Conservation (phyloP, 1,140 invertebrate species). For the Drosophila tani region DNA sequence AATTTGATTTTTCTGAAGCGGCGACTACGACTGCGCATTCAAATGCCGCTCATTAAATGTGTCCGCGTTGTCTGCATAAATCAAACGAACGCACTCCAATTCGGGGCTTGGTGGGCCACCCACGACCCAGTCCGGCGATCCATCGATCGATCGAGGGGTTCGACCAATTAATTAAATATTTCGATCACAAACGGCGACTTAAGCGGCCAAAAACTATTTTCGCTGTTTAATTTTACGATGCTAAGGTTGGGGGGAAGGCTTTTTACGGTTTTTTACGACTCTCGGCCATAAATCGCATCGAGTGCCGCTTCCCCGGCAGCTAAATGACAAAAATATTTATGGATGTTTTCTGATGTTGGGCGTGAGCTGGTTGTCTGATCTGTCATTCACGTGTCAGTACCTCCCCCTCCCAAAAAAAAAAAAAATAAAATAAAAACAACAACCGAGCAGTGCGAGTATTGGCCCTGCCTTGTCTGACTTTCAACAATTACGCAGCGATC, state of each 20-base stretch:
- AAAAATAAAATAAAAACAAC: neutral
- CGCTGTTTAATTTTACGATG: constrained; percentile 72
- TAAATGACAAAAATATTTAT: constrained; percentile 82
- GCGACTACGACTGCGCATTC: constrained; percentile 59
- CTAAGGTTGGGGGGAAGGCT: constrained; percentile 38
- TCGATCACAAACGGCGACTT: constrained; percentile 61
- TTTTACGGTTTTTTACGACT: constrained; percentile 76
- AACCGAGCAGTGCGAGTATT: neutral
- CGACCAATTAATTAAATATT: constrained; percentile 77
- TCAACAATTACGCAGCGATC: constrained; percentile 63
- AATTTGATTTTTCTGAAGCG: constrained; percentile 31
- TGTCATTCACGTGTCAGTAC: constrained; percentile 50
- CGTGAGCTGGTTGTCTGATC: constrained; percentile 73
- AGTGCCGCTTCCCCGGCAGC: constrained; percentile 32
- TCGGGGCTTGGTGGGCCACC: constrained; percentile 58
- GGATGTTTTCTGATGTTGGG: constrained; percentile 70
- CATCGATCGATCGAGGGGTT: constrained; percentile 33
- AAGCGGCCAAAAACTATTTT: constrained; percentile 76
- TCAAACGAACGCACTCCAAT: constrained; percentile 58
- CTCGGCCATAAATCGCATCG: constrained; percentile 65
- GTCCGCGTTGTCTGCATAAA: constrained; percentile 70
- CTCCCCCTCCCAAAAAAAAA: neutral
- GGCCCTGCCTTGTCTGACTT: constrained; percentile 37
- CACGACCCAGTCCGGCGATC: constrained; percentile 47
- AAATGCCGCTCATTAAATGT: constrained; percentile 72